A percentile compares a stretch with the other conserved stretches of the same genome.
These are phyloP conservation scores for Drosophila auraria DNA, from an alignment of 1,140 invertebrate genomes.

Conservation along the genomic window DNA sequence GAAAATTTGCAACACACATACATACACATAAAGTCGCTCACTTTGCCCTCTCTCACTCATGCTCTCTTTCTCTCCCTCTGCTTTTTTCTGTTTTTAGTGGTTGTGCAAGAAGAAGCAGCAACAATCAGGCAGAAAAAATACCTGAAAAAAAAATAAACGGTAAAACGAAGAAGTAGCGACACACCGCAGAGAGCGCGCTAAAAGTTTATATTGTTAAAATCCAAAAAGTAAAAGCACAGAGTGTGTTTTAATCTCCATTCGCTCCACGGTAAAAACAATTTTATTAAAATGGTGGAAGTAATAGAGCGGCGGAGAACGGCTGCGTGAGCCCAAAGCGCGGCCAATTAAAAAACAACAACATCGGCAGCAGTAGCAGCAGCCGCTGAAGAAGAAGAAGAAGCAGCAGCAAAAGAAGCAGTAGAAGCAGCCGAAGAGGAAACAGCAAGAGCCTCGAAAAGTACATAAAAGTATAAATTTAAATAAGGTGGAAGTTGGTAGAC, in stretches of 20 bases:
- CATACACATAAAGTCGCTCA: constrained; percentile 60
- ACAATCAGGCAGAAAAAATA: constrained; percentile 81
- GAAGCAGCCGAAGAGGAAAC: constrained; percentile 40
- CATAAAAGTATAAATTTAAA: constrained; percentile 59
- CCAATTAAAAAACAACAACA: constrained; percentile 80
- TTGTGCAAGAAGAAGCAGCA: constrained; percentile 83
- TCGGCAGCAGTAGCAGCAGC: constrained; percentile 44
- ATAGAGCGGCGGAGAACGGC: constrained; percentile 83
- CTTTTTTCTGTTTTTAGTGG: constrained; percentile 80
- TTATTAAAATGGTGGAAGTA: constrained; percentile 84
- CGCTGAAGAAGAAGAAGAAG: constrained; percentile 38
- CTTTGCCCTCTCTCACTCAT: constrained; percentile 62
- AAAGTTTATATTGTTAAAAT: constrained; percentile 82
- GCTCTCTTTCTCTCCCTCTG: constrained; percentile 62
- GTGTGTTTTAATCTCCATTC: constrained; percentile 58
- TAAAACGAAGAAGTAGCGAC: constrained; percentile 83
- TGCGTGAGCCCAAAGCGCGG: constrained; percentile 80
- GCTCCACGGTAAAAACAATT: constrained; percentile 67
- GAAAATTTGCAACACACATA: constrained; percentile 61
- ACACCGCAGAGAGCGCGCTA: constrained; percentile 74
- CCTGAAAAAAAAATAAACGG: constrained; percentile 84
- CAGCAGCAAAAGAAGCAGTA: constrained; percentile 27
- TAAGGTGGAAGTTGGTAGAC: constrained; percentile 51
- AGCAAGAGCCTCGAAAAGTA: constrained; percentile 62
- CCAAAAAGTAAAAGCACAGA: constrained; percentile 68